Conservation (phyloP, 2,888 invertebrate species). For the Bursaphelenchus okinawaensis region DNA sequence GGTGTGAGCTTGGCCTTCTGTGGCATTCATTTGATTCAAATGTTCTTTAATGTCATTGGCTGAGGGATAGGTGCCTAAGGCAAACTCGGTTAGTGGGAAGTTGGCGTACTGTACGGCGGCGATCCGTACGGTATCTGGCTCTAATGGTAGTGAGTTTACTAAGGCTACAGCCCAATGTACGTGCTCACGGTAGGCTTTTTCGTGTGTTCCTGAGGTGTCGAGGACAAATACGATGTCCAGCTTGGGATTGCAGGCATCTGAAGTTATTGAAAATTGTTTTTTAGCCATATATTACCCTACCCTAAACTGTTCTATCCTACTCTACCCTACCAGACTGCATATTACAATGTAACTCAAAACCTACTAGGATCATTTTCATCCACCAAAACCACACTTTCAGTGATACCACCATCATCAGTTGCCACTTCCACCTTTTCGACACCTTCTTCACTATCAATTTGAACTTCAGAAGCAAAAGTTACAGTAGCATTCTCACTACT, state of each 20-base stretch:
- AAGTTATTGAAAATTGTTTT: too few species aligned
- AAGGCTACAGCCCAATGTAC: conserved; percentile 35
- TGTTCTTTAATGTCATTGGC: conserved; percentile 32
- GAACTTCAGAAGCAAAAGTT: too few species aligned
- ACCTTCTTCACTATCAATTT: background rate
- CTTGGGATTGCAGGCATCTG: conserved; percentile 41
- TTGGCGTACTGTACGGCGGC: conserved; percentile 55
- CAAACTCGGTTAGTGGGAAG: conserved; percentile 48
- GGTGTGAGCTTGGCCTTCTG: conserved; percentile 30
- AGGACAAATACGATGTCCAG: conserved; percentile 53
- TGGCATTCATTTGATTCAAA: conserved; percentile 30
- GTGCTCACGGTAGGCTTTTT: conserved; percentile 41
- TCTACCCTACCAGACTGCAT: too few species aligned
- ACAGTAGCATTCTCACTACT: too few species aligned
- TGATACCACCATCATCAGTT: background rate
- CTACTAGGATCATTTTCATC: background rate
- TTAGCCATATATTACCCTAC: background rate
- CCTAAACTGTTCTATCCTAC: background rate
- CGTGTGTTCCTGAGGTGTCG: conserved; percentile 51
- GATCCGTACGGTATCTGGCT: conserved; percentile 56
- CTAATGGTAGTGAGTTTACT: conserved; percentile 37
- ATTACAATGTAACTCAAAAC: too few species aligned
- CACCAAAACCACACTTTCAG: background rate
- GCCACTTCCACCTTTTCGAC: background rate
- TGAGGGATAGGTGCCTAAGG: conserved; percentile 41